Evolutionary conservation across 2,797 vertebrate genomes (phyloP), one percentile per base, ranked within the genome.

Genomic region (Lepus oiostolus): DNA sequence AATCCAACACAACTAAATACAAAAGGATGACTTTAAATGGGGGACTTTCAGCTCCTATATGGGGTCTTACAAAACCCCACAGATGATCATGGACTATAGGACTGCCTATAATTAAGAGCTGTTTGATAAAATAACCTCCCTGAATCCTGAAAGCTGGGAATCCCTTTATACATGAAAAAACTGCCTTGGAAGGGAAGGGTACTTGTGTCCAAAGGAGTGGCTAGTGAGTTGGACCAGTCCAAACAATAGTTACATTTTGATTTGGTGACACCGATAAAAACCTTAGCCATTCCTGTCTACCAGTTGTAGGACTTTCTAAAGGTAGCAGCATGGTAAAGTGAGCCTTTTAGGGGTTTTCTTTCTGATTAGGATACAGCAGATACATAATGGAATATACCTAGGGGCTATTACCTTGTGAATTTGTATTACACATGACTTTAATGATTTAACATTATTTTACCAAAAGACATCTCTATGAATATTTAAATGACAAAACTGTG

Each of bases 401-500:
- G 42, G 2, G 1, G 62, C 17, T 52, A 65, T 82, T 54, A 54
- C n/a, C 8, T 42, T 75, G 58, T 7, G 42, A 6, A 62, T 72
- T 54, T 79, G n/a, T n/a, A 1, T 10, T 30, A 80, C 12, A 14
- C 17, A 58, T 30, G 28, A 68, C 17, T 93, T 82, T 32, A 88
- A 60, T 52, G 28, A 88, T 7, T n/a, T 85, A 30, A 67, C 7
- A 72, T 10, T 38, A 83, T 62, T 85, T 92, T 74, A 79, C 42
- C n/a, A 71, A 28, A 72, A 28, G 11, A 3, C 80, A 47, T 67
- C 67, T 76, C 68, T 70, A 65, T 2, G 52, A 67, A 54, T 1
- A 88, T 50, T 77, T 72, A 94, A 85, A 62, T 75, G 19, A 58
- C 3, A 35, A 88, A 79, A 62, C n/a, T 91, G 74, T 26, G 54